These are phyloP conservation scores for Crotalus tigris DNA, from an alignment of 2,113 vertebrate species.

Conservation along the genomic window DNA sequence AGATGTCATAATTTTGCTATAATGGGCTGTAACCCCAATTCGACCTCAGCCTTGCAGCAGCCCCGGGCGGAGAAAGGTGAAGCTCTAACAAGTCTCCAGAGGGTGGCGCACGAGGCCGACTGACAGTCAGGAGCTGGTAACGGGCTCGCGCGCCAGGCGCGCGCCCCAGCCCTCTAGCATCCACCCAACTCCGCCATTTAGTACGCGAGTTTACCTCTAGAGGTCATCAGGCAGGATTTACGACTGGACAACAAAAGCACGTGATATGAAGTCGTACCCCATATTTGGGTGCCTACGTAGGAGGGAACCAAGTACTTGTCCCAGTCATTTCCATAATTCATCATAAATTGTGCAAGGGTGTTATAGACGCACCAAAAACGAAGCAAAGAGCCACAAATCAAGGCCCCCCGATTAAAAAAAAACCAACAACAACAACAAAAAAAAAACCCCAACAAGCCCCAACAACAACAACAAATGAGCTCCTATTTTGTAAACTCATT, in stretches of 20 bases:
- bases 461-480: slow-evolving; percentile 88
- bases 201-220: slow-evolving; percentile 99
- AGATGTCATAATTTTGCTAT: slow-evolving; percentile 80
- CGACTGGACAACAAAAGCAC: slow-evolving; percentile 99
- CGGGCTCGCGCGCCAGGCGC: slow-evolving; percentile 63
- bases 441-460: not conserved
- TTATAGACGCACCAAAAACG: slow-evolving; percentile 96
- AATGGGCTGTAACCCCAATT: slow-evolving; percentile 90
- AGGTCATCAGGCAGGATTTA: slow-evolving; percentile 99
- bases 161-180: slow-evolving; percentile 75
- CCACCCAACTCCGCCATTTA: slow-evolving; percentile 87
- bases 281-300: slow-evolving; percentile 99
- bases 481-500: slow-evolving; percentile 99
- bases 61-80: slow-evolving; percentile 61
- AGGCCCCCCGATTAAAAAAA: slow-evolving; percentile 81
- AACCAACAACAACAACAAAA: slow-evolving; percentile 75
- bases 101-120: slow-evolving; percentile 88
- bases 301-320: slow-evolving; percentile 99
- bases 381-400: slow-evolving; percentile 98
- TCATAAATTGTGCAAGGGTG: slow-evolving; percentile 99
- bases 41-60: slow-evolving; percentile 81
- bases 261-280: slow-evolving; percentile 97
- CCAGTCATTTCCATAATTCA: slow-evolving; percentile 99
- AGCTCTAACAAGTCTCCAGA: slow-evolving; percentile 73
- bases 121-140: slow-evolving; percentile 58